These are phyloP conservation scores for Cololabis saira DNA, from an alignment of 2,113 vertebrate species.

Conservation along the genomic window DNA sequence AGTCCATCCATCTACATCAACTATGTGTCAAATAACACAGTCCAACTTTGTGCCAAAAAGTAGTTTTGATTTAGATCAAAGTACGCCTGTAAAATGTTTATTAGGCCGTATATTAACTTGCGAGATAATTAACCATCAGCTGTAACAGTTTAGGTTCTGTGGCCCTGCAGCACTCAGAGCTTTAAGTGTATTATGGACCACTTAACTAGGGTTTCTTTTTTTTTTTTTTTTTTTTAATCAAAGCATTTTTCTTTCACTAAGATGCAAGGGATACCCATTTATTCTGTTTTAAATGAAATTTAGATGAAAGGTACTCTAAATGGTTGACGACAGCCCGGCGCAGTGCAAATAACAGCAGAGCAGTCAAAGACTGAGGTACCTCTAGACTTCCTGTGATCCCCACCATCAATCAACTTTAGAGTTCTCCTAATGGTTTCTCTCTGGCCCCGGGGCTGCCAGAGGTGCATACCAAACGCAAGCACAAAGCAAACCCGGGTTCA, in stretches of 20 bases:
- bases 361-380: conserved; percentile 64
- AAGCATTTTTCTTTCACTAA: conserved; percentile 5
- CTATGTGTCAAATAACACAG: too few species aligned
- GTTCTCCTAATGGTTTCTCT: conserved; percentile 66
- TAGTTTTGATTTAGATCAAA: too few species aligned
- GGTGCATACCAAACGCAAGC: conserved; percentile 61
- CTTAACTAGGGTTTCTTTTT: too few species aligned
- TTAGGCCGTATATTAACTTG: too few species aligned
- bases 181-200: too few species aligned
- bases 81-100: too few species aligned
- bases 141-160: too few species aligned
- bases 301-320: conserved; percentile 48
- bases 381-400: conserved; percentile 67
- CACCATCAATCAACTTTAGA: conserved; percentile 74
- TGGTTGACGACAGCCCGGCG: conserved; percentile 33
- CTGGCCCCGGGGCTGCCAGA: conserved; percentile 50
- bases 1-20: too few species aligned
- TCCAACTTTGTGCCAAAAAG: too few species aligned
- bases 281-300: conserved; percentile 32
- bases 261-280: conserved; percentile 22
- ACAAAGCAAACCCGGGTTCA: conserved; percentile 47
- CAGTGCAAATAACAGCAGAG: conserved; percentile 48
- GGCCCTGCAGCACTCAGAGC: too few species aligned
- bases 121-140: too few species aligned
- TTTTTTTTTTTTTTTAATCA: conserved; percentile 6